These are phyloP conservation scores for Sternarchorhynchus goeldii DNA, from an alignment of 2,797 vertebrate species.

Conservation along the genomic window DNA sequence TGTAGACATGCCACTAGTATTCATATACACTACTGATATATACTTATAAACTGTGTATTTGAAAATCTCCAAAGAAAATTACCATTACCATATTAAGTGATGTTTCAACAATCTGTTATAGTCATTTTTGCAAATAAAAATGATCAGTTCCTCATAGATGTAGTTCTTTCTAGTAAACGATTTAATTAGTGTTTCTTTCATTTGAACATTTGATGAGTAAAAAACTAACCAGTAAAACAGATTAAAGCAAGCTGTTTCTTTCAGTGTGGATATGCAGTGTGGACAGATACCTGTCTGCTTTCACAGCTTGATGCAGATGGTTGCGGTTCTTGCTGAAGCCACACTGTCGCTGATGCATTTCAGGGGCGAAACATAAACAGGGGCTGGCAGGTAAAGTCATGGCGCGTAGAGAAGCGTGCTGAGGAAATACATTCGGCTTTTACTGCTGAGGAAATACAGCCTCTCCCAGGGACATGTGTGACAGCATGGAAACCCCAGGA, in stretches of 20 bases:
- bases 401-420: constrained; percentile 62
- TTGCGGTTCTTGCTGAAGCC: constrained; percentile 33
- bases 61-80: constrained; percentile 19
- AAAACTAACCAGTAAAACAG: background rate
- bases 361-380: constrained; percentile 39
- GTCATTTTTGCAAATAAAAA: constrained; percentile 45
- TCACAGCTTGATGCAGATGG: constrained; percentile 28
- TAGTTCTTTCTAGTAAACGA: background rate
- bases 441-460: constrained; percentile 78
- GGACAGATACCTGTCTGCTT: constrained; percentile 13
- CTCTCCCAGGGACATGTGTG: constrained; percentile 76
- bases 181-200: background rate
- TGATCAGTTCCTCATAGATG: constrained; percentile 11
- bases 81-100: constrained; percentile 32
- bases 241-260: constrained; percentile 10
- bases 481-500: constrained; percentile 69
- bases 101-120: constrained; percentile 34
- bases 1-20: constrained; percentile 15
- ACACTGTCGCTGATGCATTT: constrained; percentile 33
- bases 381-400: constrained; percentile 29
- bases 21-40: background rate
- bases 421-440: constrained; percentile 69
- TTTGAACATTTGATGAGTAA: constrained; percentile 5
- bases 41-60: constrained; percentile 31
- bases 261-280: background rate